Conservation (phyloP, 2,888 invertebrate genomes). For the Netelia melanura region DNA sequence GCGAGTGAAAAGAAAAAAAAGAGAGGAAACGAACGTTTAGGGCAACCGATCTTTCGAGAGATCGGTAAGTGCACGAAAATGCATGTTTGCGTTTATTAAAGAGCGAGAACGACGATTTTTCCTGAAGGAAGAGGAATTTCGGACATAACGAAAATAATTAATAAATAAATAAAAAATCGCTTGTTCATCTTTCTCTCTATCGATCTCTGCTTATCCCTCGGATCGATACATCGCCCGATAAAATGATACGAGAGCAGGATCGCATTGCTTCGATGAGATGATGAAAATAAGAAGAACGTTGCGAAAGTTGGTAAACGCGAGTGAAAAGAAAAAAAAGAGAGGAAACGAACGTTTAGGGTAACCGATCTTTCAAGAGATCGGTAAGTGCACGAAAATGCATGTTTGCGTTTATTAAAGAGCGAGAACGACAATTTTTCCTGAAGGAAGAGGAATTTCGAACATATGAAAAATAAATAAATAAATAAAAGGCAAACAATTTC, state of each 20-base stretch:
- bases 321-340: background rate
- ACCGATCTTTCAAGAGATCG: background rate
- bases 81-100: too few relatives aligned
- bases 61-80: background rate
- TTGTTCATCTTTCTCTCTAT: too few relatives aligned
- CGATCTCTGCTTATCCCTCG: too few relatives aligned
- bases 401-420: too few relatives aligned
- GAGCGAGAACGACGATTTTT: too few relatives aligned
- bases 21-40: constrained; percentile 4
- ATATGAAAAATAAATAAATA: too few relatives aligned
- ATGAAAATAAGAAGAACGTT: constrained; percentile 79
- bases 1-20: background rate
- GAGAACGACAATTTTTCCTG: too few relatives aligned
- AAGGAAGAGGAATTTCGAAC: too few relatives aligned
- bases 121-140: too few relatives aligned
- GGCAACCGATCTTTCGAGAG: background rate
- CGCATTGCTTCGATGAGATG: constrained; percentile 64
- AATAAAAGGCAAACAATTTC: too few relatives aligned
- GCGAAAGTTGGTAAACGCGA: constrained; percentile 74
- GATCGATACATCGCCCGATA: constrained; percentile 63
- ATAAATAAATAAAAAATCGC: too few relatives aligned
- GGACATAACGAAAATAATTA: too few relatives aligned
- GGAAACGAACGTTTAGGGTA: background rate
- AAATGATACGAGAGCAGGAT: constrained; percentile 75
- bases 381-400: background rate